These are phyloP conservation scores for Oxygymnocypris stewartii DNA, from an alignment of 2,113 vertebrate genomes.

Conservation along the genomic window DNA sequence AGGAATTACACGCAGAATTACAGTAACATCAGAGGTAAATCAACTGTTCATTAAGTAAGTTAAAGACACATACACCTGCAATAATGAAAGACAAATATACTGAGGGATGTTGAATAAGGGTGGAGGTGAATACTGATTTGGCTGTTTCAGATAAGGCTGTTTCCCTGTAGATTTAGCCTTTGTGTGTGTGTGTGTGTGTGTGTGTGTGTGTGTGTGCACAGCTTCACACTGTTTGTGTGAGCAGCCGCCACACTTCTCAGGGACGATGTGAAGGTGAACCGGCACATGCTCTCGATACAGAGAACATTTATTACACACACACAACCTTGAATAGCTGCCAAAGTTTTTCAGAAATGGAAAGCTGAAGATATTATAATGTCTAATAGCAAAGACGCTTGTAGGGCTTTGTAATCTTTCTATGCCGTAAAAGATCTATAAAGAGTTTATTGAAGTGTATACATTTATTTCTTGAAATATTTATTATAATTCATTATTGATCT, in stretches of 20 bases:
- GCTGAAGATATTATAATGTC: slow-evolving; percentile 9
- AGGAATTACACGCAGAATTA: neutral
- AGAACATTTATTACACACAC: slow-evolving; percentile 28
- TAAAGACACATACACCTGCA: neutral
- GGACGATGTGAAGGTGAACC: slow-evolving; percentile 23
- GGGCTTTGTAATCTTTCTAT: slow-evolving; percentile 2
- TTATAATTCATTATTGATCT: neutral
- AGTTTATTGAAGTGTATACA: slow-evolving; percentile 6
- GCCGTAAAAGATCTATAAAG: neutral
- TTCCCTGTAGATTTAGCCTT: neutral
- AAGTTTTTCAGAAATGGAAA: neutral
- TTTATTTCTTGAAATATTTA: neutral
- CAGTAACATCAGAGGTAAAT: neutral
- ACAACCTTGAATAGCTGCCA: slow-evolving; percentile 33
- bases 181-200: neutral
- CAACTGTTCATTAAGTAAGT: neutral
- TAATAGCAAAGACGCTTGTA: slow-evolving; percentile 35
- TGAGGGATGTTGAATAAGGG: neutral
- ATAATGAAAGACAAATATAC: neutral
- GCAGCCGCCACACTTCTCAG: no score
- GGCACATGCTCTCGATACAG: neutral
- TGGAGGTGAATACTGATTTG: slow-evolving; percentile 43
- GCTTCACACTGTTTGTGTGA: no score
- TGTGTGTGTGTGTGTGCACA: slow-evolving; percentile 31
- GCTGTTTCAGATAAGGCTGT: no score